Evolutionary conservation across 1,140 invertebrate genomes (phyloP), one percentile per base, ranked within the genome.

Genomic region (Drosophila parvula): DNA sequence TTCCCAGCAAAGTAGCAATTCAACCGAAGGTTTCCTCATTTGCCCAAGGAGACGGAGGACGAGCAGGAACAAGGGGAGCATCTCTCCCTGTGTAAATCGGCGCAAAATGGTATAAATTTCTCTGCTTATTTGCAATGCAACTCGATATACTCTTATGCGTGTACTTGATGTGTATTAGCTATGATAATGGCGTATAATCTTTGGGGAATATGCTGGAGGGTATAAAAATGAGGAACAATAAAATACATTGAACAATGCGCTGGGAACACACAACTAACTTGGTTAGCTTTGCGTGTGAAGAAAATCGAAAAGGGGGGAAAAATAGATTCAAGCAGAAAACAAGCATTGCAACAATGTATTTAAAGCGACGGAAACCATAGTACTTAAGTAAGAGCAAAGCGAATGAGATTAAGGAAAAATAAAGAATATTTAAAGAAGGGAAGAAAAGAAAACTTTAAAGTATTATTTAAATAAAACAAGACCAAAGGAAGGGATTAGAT

Each of bases 71-170:
- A 47, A n/a, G n/a, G 48, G 48, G 47, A 55, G 22, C 30, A 28
- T 43, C 43, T 43, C 43, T 71, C 63, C n/a, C 50, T 69, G 50
- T 69, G 68, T 71, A 71, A 71, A 69, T 69, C 68, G 64, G 64
- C 68, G 41, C 41, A 71, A 71, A 69, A 71, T 71, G 65, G 30
- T 58, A 58, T 71, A 70, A 71, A 70, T 71, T 69, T 70, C 50
- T 22, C 30, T 70, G 34, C 67, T 70, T 70, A 70, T 57, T 71
- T 71, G 43, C 65, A 10, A 34, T 70, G 43, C 51, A 48, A 10
- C 65, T 41, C 51, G 28, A 70, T 57, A 58, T 70, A 70, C 50
- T 27, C 51, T 70, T 10, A 58, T 28, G n/a, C 4, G 43, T 11
- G 43, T 11, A 34, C 11, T 55, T n/a, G 11, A 57, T 34, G 64